Conservation (phyloP, 2,797 vertebrate species). For the Rhynchonycteris naso region DNA sequence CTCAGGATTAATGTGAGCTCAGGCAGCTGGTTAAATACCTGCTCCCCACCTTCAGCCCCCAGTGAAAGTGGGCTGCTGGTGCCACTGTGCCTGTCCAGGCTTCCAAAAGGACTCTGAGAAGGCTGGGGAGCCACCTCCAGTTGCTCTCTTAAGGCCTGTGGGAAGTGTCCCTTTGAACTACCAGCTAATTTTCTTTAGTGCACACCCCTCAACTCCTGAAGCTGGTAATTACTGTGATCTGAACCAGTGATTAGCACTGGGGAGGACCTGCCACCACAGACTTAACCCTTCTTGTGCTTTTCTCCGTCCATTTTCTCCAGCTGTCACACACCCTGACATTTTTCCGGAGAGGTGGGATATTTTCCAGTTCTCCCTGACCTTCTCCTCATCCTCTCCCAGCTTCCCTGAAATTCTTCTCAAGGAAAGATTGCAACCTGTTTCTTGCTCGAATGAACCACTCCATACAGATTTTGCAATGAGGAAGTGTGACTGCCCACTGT, state of each 20-base stretch:
- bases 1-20: not conserved
- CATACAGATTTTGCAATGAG: not conserved
- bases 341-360: not conserved
- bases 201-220: not conserved
- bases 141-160: slow-evolving; percentile 75
- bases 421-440: not conserved
- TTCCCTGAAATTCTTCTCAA: not conserved
- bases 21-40: not conserved
- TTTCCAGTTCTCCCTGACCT: not conserved
- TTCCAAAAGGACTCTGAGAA: slow-evolving; percentile 43
- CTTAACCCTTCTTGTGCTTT: slow-evolving; percentile 40
- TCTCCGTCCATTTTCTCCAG: not conserved
- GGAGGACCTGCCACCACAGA: not conserved
- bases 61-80: not conserved
- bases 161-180: slow-evolving; percentile 77
- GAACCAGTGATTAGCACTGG: slow-evolving; percentile 53
- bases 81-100: not conserved
- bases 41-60: not conserved
- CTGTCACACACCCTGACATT: not conserved
- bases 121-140: slow-evolving; percentile 27
- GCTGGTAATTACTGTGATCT: slow-evolving; percentile 68
- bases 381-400: not conserved
- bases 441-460: not conserved
- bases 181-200: slow-evolving; percentile 66
- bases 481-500: not conserved